These are phyloP conservation scores for Chelonoidis abingdonii DNA, from an alignment of 2,113 vertebrate genomes.

Conservation along the genomic window DNA sequence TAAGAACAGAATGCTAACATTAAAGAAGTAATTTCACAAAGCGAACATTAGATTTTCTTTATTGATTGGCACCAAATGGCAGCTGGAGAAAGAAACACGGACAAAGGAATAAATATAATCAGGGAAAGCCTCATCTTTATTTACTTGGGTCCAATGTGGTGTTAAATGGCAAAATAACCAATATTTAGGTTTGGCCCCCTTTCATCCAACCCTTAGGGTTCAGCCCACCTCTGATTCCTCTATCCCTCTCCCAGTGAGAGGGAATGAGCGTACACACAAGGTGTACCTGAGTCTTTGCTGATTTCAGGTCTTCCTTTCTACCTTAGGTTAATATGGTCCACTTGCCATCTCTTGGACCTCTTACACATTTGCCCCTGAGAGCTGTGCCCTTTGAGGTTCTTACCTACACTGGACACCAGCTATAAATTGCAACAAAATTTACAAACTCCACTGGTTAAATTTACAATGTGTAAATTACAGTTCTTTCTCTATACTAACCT, in stretches of 20 bases:
- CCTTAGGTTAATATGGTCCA: too few relatives aligned
- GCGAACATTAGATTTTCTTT: neutral
- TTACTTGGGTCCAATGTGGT: neutral
- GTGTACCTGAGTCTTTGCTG: neutral
- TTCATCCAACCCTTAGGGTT: neutral
- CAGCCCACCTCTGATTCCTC: neutral
- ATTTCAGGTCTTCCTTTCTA: neutral
- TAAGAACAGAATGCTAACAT: neutral
- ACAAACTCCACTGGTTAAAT: too few relatives aligned
- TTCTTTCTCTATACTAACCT: too few relatives aligned
- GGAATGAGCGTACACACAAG: neutral
- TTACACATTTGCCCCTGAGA: too few relatives aligned
- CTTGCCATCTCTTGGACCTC: too few relatives aligned
- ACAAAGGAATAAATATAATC: neutral
- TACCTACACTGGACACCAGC: too few relatives aligned
- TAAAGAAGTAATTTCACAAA: neutral
- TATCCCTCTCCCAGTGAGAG: neutral
- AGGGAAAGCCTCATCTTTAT: neutral
- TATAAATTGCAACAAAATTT: too few relatives aligned
- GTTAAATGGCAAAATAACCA: neutral
- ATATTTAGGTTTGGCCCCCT: neutral
- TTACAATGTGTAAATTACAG: too few relatives aligned
- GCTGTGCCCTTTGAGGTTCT: too few relatives aligned
- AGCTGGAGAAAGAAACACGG: neutral
- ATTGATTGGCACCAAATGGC: neutral